These are phyloP conservation scores for Hystrix brachyura DNA, from an alignment of 2,113 vertebrate species.

Conservation along the genomic window DNA sequence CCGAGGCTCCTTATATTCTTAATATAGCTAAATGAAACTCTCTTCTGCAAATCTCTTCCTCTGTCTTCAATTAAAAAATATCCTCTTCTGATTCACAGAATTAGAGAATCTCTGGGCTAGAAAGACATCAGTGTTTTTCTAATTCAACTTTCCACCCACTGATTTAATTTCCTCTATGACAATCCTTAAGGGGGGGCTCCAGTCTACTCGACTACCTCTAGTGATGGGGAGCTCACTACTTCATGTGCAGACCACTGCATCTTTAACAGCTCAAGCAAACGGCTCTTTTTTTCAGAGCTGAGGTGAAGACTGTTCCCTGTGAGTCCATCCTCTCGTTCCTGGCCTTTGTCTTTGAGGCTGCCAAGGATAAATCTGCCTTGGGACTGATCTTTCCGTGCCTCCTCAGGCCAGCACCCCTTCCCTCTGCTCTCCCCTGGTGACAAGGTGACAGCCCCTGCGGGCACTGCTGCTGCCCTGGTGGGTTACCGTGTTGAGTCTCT, in stretches of 20 bases:
- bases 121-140: background rate
- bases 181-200: background rate
- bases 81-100: constrained; percentile 41
- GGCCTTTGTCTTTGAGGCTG: background rate
- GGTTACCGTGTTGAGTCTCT: background rate
- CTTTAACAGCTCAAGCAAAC: background rate
- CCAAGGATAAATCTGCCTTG: background rate
- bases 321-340: background rate
- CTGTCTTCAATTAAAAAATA: background rate
- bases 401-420: background rate
- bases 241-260: accelerated
- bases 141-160: background rate
- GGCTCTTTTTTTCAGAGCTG: background rate
- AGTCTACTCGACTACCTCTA: background rate
- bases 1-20: background rate
- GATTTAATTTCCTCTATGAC: background rate
- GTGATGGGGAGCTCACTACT: background rate
- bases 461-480: background rate
- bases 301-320: background rate
- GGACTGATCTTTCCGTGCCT: background rate
- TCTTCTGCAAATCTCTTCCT: background rate
- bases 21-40: background rate
- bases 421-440: background rate
- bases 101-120: background rate
- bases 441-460: background rate